These are phyloP conservation scores for Elanus axillaris DNA, from an alignment of 2,113 vertebrate genomes.

Conservation along the genomic window DNA sequence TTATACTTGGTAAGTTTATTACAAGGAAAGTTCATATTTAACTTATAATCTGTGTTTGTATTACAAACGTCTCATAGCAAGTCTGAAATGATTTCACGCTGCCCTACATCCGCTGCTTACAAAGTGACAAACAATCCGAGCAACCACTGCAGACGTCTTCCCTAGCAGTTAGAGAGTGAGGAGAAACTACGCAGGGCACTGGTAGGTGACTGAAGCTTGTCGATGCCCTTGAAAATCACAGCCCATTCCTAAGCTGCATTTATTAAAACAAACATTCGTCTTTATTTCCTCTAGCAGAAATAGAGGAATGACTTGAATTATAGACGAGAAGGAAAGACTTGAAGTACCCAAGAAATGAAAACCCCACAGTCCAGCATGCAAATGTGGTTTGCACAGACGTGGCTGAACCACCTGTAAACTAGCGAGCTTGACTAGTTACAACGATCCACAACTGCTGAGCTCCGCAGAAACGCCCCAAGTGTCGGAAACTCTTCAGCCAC, in stretches of 20 bases:
- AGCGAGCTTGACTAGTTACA: accelerated
- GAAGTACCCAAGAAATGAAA: background rate
- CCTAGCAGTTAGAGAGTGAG: background rate
- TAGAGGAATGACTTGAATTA: background rate
- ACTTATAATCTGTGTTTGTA: background rate
- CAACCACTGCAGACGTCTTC: background rate
- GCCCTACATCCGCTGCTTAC: accelerated
- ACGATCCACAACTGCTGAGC: background rate
- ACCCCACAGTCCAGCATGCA: too few relatives aligned
- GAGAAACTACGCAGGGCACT: background rate
- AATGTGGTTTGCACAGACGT: background rate
- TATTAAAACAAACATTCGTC: background rate
- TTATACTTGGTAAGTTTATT: background rate
- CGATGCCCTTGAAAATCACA: background rate
- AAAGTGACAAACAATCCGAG: background rate
- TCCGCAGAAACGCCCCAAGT: background rate
- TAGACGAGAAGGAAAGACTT: background rate
- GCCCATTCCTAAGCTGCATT: background rate
- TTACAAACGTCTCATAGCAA: background rate
- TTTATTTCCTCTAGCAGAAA: background rate
- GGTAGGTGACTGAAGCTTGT: background rate
- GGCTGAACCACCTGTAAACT: background rate
- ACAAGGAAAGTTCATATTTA: background rate
- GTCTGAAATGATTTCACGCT: background rate
- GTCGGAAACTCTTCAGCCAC: background rate